Conservation (phyloP, 2,888 invertebrate species). For the Trichopoda pennipes region DNA sequence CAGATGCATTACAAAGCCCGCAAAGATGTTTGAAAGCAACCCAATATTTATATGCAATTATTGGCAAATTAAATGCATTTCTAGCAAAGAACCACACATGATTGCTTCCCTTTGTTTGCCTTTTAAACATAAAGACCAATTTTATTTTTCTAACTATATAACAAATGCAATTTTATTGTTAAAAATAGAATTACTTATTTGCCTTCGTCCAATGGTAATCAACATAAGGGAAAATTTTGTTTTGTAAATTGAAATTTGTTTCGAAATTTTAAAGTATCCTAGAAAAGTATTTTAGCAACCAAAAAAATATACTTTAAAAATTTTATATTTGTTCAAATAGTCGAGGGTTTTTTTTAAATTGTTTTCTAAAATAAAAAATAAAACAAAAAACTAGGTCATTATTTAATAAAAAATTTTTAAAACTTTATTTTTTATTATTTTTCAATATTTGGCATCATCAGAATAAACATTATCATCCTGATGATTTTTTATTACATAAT, state of each 20-base stretch:
- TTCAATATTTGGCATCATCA: too few species aligned
- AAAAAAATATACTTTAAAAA: too few species aligned
- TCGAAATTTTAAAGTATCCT: too few species aligned
- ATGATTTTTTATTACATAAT: too few species aligned
- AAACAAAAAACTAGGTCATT: too few species aligned
- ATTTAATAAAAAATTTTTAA: too few species aligned
- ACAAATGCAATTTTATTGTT: constrained; percentile 1
- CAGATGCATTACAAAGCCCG: constrained; percentile 6
- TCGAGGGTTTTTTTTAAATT: too few species aligned
- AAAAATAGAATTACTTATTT: not conserved
- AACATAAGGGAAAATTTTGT: not conserved
- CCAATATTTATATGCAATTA: constrained; percentile 52
- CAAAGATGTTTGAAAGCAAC: constrained; percentile 32
- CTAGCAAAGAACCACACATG: constrained; percentile 44
- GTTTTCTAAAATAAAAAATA: too few species aligned
- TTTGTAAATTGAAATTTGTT: not conserved
- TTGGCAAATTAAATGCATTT: constrained; percentile 61
- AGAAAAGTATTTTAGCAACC: not conserved
- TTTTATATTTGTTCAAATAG: too few species aligned
- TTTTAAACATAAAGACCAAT: constrained; percentile 16
- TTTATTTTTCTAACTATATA: not conserved
- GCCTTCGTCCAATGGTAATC: not conserved
- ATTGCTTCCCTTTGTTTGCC: constrained; percentile 29
- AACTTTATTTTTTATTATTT: too few species aligned
- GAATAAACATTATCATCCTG: too few species aligned